phyloP scores from a whole-genome alignment of 2,797 vertebrate species.

The Epinephelus coioides region DNA sequence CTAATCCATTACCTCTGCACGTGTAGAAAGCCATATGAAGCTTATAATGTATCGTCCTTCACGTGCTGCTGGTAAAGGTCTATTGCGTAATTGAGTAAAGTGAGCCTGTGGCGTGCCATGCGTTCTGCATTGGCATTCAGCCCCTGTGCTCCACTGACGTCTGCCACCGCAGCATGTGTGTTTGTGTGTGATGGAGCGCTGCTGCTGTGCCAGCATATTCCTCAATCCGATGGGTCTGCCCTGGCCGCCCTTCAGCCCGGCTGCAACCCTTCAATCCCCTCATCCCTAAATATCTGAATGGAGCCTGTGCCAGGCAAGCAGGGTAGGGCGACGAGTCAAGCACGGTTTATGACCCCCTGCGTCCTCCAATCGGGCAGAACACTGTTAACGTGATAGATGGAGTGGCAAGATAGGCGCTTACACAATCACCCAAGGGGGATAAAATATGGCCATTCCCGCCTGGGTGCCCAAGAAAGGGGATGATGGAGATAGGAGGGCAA shows the following conservation, averaged over 20 bases:
- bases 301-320: conserved; percentile 65
- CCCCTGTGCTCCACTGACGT: conserved; percentile 42
- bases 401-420: conserved; percentile 40
- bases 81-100: conserved; percentile 68
- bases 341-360: conserved; percentile 63
- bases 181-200: conserved; percentile 54
- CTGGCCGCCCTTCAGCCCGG: conserved; percentile 65
- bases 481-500: conserved; percentile 54
- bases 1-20: conserved; percentile 57
- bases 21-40: conserved; percentile 42
- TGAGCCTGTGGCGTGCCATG: conserved; percentile 35
- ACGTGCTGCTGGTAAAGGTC: conserved; percentile 71
- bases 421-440: conserved; percentile 49
- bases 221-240: conserved; percentile 60
- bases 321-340: conserved; percentile 53
- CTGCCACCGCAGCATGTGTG: conserved; percentile 50
- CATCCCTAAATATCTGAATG: conserved; percentile 44
- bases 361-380: conserved; percentile 66
- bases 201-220: conserved; percentile 82
- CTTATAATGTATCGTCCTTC: conserved; percentile 69
- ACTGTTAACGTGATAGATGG: conserved; percentile 74
- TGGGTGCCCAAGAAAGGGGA: conserved; percentile 4
- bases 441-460: conserved; percentile 48
- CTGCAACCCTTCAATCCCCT: conserved; percentile 44
- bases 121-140: conserved; percentile 58